phyloP scores from a whole-genome alignment of 2,888 invertebrate species.

The Nomada fucata region DNA sequence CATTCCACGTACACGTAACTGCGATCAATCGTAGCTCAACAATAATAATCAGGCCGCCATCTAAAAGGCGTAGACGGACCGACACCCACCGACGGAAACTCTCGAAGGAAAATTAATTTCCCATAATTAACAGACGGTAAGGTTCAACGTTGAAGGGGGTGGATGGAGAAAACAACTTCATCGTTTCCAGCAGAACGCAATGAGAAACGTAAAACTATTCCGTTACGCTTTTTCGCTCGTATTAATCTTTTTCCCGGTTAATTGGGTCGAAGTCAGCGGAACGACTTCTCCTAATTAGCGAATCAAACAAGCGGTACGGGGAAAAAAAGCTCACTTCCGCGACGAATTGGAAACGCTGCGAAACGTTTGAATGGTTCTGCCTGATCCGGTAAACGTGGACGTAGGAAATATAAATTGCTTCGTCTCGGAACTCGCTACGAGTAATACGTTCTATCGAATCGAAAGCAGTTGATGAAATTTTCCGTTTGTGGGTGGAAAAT shows the following conservation, averaged over 20 bases:
- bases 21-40: background rate
- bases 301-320: slow-evolving; percentile 28
- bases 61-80: background rate
- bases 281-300: slow-evolving; percentile 38
- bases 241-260: slow-evolving; percentile 26
- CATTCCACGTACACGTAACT: background rate
- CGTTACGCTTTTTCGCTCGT: slow-evolving; percentile 6
- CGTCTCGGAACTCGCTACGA: background rate
- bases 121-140: slow-evolving; percentile 24
- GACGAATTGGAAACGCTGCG: slow-evolving; percentile 1
- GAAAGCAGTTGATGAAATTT: no score
- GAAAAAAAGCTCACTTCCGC: background rate
- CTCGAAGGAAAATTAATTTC: slow-evolving; percentile 5
- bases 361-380: slow-evolving; percentile 10
- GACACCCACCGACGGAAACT: background rate
- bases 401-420: background rate
- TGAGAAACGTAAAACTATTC: slow-evolving; percentile 6
- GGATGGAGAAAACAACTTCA: background rate
- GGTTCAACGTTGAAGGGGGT: background rate
- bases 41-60: background rate
- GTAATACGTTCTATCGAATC: background rate
- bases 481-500: no score
- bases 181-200: background rate
- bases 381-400: slow-evolving; percentile 11
- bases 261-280: slow-evolving; percentile 29